These are phyloP conservation scores for Falcaria lacertinaria DNA, from an alignment of 2,888 invertebrate species.

Conservation along the genomic window DNA sequence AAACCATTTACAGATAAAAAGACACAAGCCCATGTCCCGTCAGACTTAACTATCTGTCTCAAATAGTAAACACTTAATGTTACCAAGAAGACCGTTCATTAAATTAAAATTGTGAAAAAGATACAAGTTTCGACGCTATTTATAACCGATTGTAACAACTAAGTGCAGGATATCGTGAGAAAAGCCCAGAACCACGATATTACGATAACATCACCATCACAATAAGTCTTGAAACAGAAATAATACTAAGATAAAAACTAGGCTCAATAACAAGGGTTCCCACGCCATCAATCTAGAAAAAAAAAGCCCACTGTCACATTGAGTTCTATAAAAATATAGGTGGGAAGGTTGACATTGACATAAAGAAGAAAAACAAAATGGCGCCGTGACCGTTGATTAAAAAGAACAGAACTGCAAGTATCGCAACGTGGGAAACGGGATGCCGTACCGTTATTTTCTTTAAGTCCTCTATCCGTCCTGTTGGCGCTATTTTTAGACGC, in stretches of 20 bases:
- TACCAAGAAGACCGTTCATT: no score
- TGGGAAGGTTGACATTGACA: background rate
- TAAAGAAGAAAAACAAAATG: slow-evolving; percentile 15
- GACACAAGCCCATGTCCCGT: no score
- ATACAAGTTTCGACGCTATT: no score
- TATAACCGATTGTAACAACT: no score
- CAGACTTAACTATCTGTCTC: no score
- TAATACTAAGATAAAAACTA: background rate
- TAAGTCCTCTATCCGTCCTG: slow-evolving; percentile 2
- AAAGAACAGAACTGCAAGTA: slow-evolving; percentile 16
- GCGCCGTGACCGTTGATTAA: slow-evolving; percentile 9
- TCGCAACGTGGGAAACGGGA: slow-evolving; percentile 29
- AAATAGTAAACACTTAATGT: no score
- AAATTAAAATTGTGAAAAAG: no score
- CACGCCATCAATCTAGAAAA: background rate
- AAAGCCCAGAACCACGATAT: no score
- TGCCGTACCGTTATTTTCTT: slow-evolving; percentile 33
- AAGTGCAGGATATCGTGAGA: no score
- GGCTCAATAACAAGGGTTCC: background rate
- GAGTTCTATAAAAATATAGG: slow-evolving; percentile 1
- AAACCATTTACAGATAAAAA: no score
- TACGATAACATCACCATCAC: background rate
- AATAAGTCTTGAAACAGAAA: background rate
- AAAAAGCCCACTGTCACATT: slow-evolving; percentile 1
- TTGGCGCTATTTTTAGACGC: slow-evolving; percentile 25